Percentiles rank a stretch among this genome's conserved stretches.
phyloP scores from a whole-genome alignment of 2,797 vertebrate species.

The Serranus cabrilla region DNA sequence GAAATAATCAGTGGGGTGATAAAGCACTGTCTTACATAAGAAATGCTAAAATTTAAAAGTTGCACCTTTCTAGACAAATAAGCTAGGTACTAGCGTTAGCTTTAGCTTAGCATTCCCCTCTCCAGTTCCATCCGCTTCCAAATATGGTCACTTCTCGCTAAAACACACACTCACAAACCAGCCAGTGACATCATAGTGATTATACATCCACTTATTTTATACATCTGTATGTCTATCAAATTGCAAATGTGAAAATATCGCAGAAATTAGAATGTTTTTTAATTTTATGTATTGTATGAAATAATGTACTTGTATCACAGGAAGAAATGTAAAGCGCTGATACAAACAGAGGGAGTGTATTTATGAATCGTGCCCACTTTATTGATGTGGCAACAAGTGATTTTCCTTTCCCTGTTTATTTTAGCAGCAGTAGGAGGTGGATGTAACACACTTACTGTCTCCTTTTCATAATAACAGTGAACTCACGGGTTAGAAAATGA shows the following conservation, averaged over 20 bases:
- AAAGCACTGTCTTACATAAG: not conserved
- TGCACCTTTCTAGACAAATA: too few relatives aligned
- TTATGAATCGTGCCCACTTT: not conserved
- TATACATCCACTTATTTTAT: too few relatives aligned
- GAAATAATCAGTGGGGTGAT: not conserved
- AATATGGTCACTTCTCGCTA: too few relatives aligned
- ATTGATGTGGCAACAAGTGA: not conserved
- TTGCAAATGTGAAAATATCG: not conserved
- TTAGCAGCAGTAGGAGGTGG: not conserved
- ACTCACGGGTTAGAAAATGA: not conserved
- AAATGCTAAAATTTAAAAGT: constrained; percentile 6
- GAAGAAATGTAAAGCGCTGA: not conserved
- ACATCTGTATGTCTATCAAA: not conserved
- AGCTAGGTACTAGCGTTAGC: too few relatives aligned
- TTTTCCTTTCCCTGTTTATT: not conserved
- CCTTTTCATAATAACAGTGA: not conserved
- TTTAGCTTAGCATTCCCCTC: too few relatives aligned
- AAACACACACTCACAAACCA: too few relatives aligned
- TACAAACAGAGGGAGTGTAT: not conserved
- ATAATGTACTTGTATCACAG: not conserved
- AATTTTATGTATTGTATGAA: not conserved
- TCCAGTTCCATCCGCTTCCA: too few relatives aligned
- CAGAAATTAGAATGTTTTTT: not conserved
- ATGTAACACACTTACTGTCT: too few relatives aligned
- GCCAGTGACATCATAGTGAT: too few relatives aligned